Evolutionary conservation across 1,140 invertebrate species (phyloP), one percentile per base, ranked within the genome.

Genomic region (Drosophila bifasciata): DNA sequence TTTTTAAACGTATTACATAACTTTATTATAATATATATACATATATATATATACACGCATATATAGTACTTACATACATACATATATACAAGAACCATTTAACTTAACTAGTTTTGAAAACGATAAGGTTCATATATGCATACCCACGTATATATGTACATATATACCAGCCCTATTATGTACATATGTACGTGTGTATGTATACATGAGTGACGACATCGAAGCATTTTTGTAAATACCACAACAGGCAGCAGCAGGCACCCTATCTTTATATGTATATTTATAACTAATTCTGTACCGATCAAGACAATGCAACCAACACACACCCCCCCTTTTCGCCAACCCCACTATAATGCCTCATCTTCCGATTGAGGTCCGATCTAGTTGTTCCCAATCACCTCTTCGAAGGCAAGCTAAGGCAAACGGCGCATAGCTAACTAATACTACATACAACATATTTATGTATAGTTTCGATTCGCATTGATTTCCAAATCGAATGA

Each of bases 191-290:
- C 53, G 52, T 61, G 60, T 36, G 60, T 45, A 36, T 52, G 53
- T 46, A 50, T 64, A 56, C 66, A 77, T 59, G 69, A 53, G 71
- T 86, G 86, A 79, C 75, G 81, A 88, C 83, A 88, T 88, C 83
- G 83, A 88, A 88, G 84, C 79, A 88, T 88, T 88, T 36, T 86
- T 88, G 83, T 88, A 88, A 83, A 88, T 88, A 88, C 69, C 40
- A 73, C 62, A 81, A 85, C 40, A 72, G 56, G 55, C 51, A 72
- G 71, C 46, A 68, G 75, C 59, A 66, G 5, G 28, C 32, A 36
- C 32, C 4, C 32, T 5, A 11, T 36, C 32, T 36, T 9, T 32
- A 32, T 32, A 32, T 9, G 11, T 13, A 36, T 13, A 13, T 36
- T 36, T 36, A 11, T 36, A 52, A 15, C 36, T 32, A 51, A 19